These are phyloP conservation scores for Canis aureus DNA, from an alignment of 2,113 vertebrate species.

Conservation along the genomic window DNA sequence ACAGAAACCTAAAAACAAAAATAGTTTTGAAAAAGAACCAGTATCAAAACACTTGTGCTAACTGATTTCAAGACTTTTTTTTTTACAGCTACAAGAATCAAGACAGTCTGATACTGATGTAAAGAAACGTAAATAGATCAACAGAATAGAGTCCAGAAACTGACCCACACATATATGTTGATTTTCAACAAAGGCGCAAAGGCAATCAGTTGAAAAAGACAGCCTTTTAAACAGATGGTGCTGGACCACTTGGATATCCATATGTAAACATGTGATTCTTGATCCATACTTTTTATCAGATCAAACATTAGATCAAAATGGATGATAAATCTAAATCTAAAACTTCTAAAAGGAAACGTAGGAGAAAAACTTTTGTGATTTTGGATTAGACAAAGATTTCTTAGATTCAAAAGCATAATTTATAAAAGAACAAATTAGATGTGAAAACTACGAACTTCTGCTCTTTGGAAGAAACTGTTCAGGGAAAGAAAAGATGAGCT, in stretches of 20 bases:
- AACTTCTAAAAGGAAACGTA: background rate
- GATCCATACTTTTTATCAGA: background rate
- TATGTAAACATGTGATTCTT: background rate
- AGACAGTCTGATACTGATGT: background rate
- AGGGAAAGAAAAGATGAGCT: background rate
- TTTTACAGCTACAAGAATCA: background rate
- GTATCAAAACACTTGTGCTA: background rate
- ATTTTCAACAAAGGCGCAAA: background rate
- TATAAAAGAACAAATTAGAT: background rate
- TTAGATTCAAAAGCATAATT: constrained; percentile 20
- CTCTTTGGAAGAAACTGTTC: constrained; percentile 9
- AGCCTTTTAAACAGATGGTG: background rate
- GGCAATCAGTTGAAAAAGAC: background rate
- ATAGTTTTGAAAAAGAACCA: background rate
- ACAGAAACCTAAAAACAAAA: background rate
- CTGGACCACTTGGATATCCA: background rate
- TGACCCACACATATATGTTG: background rate
- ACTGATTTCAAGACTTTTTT: background rate
- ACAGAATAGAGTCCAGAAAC: background rate
- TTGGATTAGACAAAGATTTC: background rate
- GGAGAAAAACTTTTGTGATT: background rate
- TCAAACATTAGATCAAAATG: constrained; percentile 2
- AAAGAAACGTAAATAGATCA: background rate
- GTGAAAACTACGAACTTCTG: background rate
- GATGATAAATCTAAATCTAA: background rate